Evolutionary conservation across 2,113 vertebrate genomes (phyloP).

Genomic region (Myxocyprinus asiaticus): DNA sequence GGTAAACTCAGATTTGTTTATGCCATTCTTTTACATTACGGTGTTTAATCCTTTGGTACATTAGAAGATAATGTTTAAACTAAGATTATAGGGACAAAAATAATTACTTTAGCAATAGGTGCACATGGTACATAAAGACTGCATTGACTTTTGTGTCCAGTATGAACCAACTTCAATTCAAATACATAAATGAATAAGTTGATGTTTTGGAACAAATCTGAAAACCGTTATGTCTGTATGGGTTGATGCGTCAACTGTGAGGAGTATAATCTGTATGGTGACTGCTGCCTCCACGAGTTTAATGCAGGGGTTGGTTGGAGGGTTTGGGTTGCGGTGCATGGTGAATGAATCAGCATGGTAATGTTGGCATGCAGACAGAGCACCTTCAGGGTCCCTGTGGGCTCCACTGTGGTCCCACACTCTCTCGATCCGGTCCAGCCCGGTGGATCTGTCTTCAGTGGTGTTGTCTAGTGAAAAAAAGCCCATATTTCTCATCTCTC

Average conservation of each 20-base stretch:
- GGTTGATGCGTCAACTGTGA: slow-evolving; percentile 3
- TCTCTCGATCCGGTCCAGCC: neutral
- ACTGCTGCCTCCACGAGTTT: slow-evolving; percentile 2
- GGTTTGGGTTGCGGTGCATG: slow-evolving; percentile 14
- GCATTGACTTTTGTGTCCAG: neutral
- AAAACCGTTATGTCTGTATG: slow-evolving; percentile 8
- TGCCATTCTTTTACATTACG: too few species aligned
- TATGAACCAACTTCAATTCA: neutral
- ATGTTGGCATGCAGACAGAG: slow-evolving; percentile 35
- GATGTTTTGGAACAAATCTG: slow-evolving; percentile 1
- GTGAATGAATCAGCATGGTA: slow-evolving; percentile 46
- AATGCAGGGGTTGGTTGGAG: slow-evolving; percentile 41
- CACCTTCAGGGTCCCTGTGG: slow-evolving; percentile 11
- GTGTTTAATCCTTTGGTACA: too few species aligned
- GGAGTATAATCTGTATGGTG: slow-evolving; percentile 15
- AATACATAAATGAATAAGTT: neutral
- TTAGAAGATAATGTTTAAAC: too few species aligned
- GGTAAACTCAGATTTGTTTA: neutral
- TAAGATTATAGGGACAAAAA: too few species aligned
- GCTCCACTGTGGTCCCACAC: neutral
- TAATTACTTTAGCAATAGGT: too few species aligned
- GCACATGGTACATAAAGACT: neutral
- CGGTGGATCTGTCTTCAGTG: slow-evolving; percentile 16
- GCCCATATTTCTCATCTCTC: slow-evolving; percentile 19
- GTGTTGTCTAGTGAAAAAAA: slow-evolving; percentile 3